Evolutionary conservation across 2,113 vertebrate genomes (phyloP), one percentile per base, ranked within the genome.

Genomic region (Psilopsiagon aymara): DNA sequence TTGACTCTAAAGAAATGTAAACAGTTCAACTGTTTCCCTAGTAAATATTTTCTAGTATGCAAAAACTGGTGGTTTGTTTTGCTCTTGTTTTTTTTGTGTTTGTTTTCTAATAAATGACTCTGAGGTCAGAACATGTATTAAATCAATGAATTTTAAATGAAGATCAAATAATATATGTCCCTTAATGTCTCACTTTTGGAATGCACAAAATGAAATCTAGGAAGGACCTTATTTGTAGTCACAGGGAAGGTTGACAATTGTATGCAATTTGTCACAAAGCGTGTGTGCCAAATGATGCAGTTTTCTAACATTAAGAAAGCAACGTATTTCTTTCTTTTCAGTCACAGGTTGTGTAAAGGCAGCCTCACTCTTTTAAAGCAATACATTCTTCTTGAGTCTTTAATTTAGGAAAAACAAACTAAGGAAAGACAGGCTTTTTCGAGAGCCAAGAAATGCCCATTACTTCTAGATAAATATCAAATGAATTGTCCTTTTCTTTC

Each of bases 1-100:
- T 86, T 91, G 66, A 78, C 62, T 93, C 11, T 69, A 78, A 95
- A 94, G 47, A 69, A 62, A 33, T 57, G 66, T 76, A 96, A 95
- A 86, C 27, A 82, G 13, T 68, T 90, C 74, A 46, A 44, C 57
- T 79, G 44, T 91, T 93, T 91, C 80, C 77, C 71, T 24, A 53
- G 53, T 43, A 96, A 94, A 94, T 87, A 88, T 95, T 94, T 91
- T 78, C 66, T 53, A 69, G 80, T 82, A 64, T 79, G 55, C 60
- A 88, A 73, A 81, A 52, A 18, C 3, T 0, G 1, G 14, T 81
- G 8, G 19, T 71, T 59, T 75, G 25, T 81, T 93, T 68, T 87
- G 44, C 37, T 95, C 37, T 37, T 60, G 49, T 4, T 52, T 64
- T 64, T 49, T 88, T 93, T 88, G 46, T 88, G 64, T 93, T 94